Evolutionary conservation across 2,888 invertebrate genomes (phyloP), one percentile per base, ranked within the genome.

Genomic region (Lumbricus terrestris): DNA sequence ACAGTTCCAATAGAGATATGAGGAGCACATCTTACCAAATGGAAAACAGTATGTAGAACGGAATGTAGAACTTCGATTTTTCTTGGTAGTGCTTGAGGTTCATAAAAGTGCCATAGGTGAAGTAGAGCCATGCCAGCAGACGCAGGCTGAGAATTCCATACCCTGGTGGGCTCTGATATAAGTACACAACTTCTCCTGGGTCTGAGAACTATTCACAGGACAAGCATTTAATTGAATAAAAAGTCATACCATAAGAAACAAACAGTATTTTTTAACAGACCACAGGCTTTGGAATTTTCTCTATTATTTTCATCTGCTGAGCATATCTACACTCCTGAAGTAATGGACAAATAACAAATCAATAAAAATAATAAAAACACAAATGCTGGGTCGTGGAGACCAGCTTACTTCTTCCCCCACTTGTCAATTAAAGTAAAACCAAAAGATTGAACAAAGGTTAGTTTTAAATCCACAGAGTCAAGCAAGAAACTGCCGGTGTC

Each of bases 131-230:
- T 0, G 97, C 97, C 0, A 96, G 93, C 0, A 97, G 95, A 88
- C 97, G 96, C 89, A 98, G 95, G 11, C 92, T 93, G 23, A 98
- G 96, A 11, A 98, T 95, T 0, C 97, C 97, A 93, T 97, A 97
- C 0, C 98, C 98, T 0, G 98, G 97, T 0, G 97, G 97, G 85
- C 97, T 97, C 95, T 98, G 98, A 94, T 98, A 98, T 2, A 98
- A 95, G 94, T 98, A 98, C 20, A 98, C 94, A 0, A 98, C 98
- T 95, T 97, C 96, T 3, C 98, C 98, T 0, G 98, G 98, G 95
- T 98, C 98, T 94, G 98, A 98, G 2, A 96, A 96, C 97, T 97
- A 94, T 0, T 69, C 69, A 69, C 69, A 94, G 94, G 15, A 69
- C 69, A 69, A 69, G 13, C n/a, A n/a, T 69, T 69, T 69, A 5